Evolutionary conservation across 2,888 invertebrate species (phyloP).

Genomic region (Thereva nobilitata): DNA sequence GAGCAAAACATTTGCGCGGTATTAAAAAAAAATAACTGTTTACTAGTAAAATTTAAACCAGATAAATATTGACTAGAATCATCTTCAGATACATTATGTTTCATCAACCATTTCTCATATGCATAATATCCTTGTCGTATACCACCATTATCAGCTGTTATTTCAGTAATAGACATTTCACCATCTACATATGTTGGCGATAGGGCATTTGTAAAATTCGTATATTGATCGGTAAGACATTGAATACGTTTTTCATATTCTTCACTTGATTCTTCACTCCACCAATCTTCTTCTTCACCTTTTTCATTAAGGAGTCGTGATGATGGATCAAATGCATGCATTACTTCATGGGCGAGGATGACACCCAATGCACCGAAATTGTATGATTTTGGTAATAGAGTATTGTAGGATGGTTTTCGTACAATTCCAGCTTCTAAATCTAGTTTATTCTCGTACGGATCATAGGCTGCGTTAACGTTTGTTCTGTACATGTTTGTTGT

Average conservation of each 20-base stretch:
- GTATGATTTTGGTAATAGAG: constrained; percentile 15
- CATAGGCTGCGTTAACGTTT: constrained; percentile 18
- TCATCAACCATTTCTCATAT: constrained; percentile 2
- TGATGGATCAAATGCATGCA: constrained; percentile 4
- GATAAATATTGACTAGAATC: neutral
- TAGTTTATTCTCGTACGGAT: neutral
- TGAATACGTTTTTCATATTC: neutral
- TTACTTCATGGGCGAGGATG: constrained; percentile 2
- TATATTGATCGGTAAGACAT: constrained; percentile 3
- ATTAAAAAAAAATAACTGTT: constrained; percentile 1
- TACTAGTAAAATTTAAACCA: constrained; percentile 2
- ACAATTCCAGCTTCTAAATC: constrained; percentile 15
- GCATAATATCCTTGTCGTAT: neutral
- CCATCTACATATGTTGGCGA: neutral
- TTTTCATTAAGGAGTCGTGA: neutral
- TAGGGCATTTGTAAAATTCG: neutral
- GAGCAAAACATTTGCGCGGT: neutral
- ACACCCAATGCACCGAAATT: constrained; percentile 23
- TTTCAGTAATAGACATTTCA: neutral
- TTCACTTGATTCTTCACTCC: neutral
- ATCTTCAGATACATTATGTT: neutral
- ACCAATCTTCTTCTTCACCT: neutral
- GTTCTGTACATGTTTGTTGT: neutral
- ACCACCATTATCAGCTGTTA: constrained; percentile 1
- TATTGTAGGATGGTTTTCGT: constrained; percentile 10